Evolutionary conservation across 2,113 vertebrate genomes (phyloP).

Genomic region (Corythornis vintsioides): DNA sequence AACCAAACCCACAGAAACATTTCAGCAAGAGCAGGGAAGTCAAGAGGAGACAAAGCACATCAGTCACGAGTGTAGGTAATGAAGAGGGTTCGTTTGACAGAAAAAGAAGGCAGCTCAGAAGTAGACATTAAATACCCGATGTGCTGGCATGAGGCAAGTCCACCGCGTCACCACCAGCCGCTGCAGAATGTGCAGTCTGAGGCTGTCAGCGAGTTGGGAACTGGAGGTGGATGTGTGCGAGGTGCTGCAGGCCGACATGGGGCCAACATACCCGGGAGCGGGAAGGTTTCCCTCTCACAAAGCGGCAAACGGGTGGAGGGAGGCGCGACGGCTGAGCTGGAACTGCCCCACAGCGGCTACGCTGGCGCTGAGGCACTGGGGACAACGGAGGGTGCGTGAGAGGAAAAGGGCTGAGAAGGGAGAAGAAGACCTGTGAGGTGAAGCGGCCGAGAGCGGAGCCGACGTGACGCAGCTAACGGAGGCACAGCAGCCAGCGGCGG

Average conservation of each 20-base stretch:
- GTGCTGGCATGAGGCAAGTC: neutral
- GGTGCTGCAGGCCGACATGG: neutral
- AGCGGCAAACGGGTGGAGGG: fast-evolving
- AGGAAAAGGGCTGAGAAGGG: too few species aligned
- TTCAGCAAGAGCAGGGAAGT: neutral
- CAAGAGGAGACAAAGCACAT: neutral
- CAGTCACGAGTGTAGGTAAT: neutral
- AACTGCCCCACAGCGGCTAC: too few species aligned
- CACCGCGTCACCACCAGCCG: fast-evolving
- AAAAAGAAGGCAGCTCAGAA: neutral
- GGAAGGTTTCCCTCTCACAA: neutral
- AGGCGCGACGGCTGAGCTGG: neutral
- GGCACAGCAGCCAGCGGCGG: neutral
- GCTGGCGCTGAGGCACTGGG: fast-evolving
- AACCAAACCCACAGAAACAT: too few species aligned
- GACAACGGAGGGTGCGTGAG: fast-evolving
- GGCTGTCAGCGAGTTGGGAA: neutral
- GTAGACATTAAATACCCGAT: neutral
- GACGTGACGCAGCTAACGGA: neutral
- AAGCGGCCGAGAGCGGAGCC: fast-evolving
- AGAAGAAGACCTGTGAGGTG: too few species aligned
- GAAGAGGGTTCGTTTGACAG: neutral
- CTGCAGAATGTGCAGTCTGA: fast-evolving
- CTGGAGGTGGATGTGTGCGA: fast-evolving
- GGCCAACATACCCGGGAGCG: fast-evolving